Base-by-base conservation (phyloP, 2,888 invertebrate species). In the Ischnus inquisitorius region DNA sequence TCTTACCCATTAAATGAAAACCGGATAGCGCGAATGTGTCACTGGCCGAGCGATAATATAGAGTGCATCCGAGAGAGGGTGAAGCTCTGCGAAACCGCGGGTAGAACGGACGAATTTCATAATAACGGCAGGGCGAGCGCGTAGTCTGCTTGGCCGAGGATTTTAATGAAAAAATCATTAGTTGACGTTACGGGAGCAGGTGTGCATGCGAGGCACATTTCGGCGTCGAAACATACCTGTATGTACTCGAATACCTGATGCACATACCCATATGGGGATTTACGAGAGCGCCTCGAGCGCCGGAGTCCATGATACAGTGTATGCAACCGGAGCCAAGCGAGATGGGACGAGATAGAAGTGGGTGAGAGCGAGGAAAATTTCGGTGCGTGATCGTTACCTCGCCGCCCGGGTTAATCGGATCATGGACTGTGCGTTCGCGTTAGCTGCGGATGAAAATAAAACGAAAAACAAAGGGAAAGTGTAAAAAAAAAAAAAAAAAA, bases 121-220 rank as follows among this genome's bases (percentile, higher is more conserved):
- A 77, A 80, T 83, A 77, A 80, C 79, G 76, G 76, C 74, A 62
- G 67, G 60, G 16, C 48, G 14, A 60, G 41, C 34, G 57, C 19
- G n/a, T 62, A 12, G 41, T 19, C 41, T 28, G 41, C 57, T 46
- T 43, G 54, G 10, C 16, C 39, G 77, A 72, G 69, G 84, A 80
- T 81, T 84, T 75, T 80, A 84, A 84, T 84, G 84, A 84, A 84
- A 84, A 81, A 84, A 84, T 84, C 84, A 81, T 84, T 84, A 84
- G 74, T 74, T 57, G 25, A 54, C 74, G 60, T 16, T 68, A 64
- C 64, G 54, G 54, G 48, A 80, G 72, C 62, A 74, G 80, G 77
- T 80, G 80, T 16, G 74, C 72, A n/a, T 48, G 25, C 28, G 16
- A n/a, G n/a, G 68, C n/a, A 19, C 28, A 39, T 6, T 74, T 19